Evolutionary conservation across 2,888 invertebrate species (phyloP), one percentile per base, ranked within the genome.

Genomic region (Acleris holmiana): DNA sequence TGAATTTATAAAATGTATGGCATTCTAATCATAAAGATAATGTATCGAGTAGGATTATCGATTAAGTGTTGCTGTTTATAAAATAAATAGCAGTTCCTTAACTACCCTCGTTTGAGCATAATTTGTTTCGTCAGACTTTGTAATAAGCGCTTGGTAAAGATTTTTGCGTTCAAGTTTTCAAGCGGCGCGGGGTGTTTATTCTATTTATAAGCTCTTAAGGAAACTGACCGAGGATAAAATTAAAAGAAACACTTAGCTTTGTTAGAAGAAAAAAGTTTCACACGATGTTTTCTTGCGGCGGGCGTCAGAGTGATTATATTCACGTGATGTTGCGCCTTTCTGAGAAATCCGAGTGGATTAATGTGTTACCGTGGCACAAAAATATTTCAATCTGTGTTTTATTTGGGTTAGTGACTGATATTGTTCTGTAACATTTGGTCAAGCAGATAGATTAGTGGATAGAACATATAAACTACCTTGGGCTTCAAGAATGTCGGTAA

Each of bases 211-310:
- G 58, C 53, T 53, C 53, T 59, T 59, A 59, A 64, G 58, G 53
- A 59, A 57, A 56, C 50, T 44, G 19, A 17, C 17, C 41, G 57
- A 64, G 51, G 51, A 35, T 53, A 41, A 64, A 53, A 64, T 59
- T 53, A 64, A 64, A 64, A 29, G 64, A 48, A 59, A 48, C 63
- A 64, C 63, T 64, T 41, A 58, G 54, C 58, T 64, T 64, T 53
- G 47, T 63, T 41, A 44, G 47, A 48, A 41, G 47, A 48, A 40
- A 64, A 59, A 59, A 64, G 64, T 49, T 64, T 59, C 40, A 53
- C 58, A 51, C 50, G 50, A 23, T 63, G 62, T 51, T 63, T 58
- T 53, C 58, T 54, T 49, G 64, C 15, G 40, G 53, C 53, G 13
- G 25, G 51, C 46, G 53, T 47, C 60, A 47, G 41, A 41, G 23